Evolutionary conservation across 2,797 vertebrate species (phyloP).

Genomic region (Odontamblyopus lacepedii): DNA sequence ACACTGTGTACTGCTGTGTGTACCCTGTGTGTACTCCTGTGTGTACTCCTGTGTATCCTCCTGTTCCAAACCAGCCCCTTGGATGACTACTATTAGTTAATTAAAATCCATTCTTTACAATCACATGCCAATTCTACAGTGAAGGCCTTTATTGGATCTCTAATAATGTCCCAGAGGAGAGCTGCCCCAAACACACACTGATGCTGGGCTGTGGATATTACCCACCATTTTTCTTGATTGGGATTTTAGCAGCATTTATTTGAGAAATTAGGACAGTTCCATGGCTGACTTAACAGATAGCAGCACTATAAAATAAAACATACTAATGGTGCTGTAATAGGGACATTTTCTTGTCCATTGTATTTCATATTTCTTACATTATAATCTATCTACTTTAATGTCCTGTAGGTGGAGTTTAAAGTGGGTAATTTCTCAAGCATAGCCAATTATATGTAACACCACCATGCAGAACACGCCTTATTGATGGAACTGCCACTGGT

Average conservation of each 20-base stretch:
- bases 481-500: slow-evolving; percentile 37
- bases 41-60: slow-evolving; percentile 52
- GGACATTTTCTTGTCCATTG: slow-evolving; percentile 35
- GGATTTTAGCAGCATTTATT: slow-evolving; percentile 58
- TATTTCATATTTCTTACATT: slow-evolving; percentile 64
- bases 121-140: slow-evolving; percentile 41
- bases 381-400: slow-evolving; percentile 47
- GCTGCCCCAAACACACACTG: slow-evolving; percentile 29
- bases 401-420: slow-evolving; percentile 50
- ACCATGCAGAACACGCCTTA: slow-evolving; percentile 37
- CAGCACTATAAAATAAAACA: slow-evolving; percentile 42
- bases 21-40: slow-evolving; percentile 35
- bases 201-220: slow-evolving; percentile 44
- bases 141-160: slow-evolving; percentile 46
- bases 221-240: slow-evolving; percentile 66
- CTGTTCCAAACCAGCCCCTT: slow-evolving; percentile 40
- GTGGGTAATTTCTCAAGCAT: slow-evolving; percentile 53
- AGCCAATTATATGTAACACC: slow-evolving; percentile 54
- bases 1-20: slow-evolving; percentile 50
- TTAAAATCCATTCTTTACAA: slow-evolving; percentile 62
- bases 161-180: slow-evolving; percentile 64
- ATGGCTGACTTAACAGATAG: slow-evolving; percentile 42
- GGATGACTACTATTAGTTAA: slow-evolving; percentile 44
- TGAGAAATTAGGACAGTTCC: slow-evolving; percentile 50
- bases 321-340: slow-evolving; percentile 43